Percentiles rank a stretch among this genome's conserved stretches.
Evolutionary conservation across 1,140 invertebrate species (phyloP).

Genomic region (Atopsyche davidsoni): DNA sequence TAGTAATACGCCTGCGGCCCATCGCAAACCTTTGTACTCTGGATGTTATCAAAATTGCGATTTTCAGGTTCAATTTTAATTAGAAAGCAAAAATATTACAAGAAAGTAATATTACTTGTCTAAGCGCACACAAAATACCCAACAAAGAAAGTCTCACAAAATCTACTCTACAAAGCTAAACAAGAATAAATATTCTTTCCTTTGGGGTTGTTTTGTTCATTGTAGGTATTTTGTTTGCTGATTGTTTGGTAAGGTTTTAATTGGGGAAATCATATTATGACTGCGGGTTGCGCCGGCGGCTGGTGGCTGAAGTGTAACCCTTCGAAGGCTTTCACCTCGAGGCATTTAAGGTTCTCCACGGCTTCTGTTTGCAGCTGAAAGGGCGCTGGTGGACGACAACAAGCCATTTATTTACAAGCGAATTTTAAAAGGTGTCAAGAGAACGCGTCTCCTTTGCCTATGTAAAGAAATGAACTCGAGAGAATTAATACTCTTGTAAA

Average conservation of each 20-base stretch:
- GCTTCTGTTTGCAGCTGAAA: constrained; percentile 15
- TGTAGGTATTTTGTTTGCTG: not conserved
- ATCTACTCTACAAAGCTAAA: not conserved
- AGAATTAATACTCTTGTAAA: too few species aligned
- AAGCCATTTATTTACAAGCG: too few species aligned
- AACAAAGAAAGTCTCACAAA: not conserved
- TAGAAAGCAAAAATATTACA: constrained; percentile 13
- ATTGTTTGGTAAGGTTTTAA: not conserved
- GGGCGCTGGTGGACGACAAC: constrained; percentile 15
- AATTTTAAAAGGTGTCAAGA: too few species aligned
- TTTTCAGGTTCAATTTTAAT: constrained; percentile 16
- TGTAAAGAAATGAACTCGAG: too few species aligned
- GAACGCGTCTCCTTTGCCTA: too few species aligned
- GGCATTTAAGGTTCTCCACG: constrained; percentile 6
- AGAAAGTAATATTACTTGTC: not conserved
- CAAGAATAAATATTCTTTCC: not conserved
- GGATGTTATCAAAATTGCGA: constrained; percentile 17
- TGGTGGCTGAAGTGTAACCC: too few species aligned
- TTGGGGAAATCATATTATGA: constrained; percentile 12
- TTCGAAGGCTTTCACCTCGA: constrained; percentile 10
- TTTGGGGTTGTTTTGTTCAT: not conserved
- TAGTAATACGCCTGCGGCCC: too few species aligned
- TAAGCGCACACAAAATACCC: not conserved
- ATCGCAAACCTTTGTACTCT: too few species aligned
- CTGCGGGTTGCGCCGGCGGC: constrained; percentile 4